Evolutionary conservation across 30 jellyfish, hydroid and myxozoan species (phyloP), one percentile per base, ranked within the genome.

Genomic region (Turritopsis rubra): DNA sequence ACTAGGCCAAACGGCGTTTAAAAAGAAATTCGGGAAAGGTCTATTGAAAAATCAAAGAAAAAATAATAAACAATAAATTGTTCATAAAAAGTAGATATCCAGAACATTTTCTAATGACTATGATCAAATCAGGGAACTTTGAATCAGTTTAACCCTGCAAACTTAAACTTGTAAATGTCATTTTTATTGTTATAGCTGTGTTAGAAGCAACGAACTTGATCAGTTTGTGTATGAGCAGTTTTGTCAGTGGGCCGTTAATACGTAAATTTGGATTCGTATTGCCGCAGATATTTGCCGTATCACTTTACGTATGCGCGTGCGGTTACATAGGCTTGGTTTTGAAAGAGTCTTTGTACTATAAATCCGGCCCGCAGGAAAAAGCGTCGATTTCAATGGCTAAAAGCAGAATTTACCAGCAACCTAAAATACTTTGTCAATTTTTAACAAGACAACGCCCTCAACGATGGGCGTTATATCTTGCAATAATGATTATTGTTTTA

Each of bases 121-220:
- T n/a, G n/a, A n/a, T n/a, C n/a, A n/a, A n/a, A n/a, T n/a, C n/a
- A n/a, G n/a, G n/a, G n/a, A n/a, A n/a, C n/a, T n/a, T n/a, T n/a
- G n/a, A n/a, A n/a, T n/a, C n/a, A n/a, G n/a, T n/a, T n/a, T n/a
- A n/a, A n/a, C n/a, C n/a, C n/a, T n/a, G n/a, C n/a, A n/a, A n/a
- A n/a, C n/a, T n/a, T n/a, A n/a, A n/a, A n/a, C n/a, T n/a, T n/a
- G n/a, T n/a, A n/a, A n/a, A n/a, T n/a, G n/a, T n/a, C n/a, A n/a
- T n/a, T n/a, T 41, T 13, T 68, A 21, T 72, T 31, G 65, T 60
- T 31, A 65, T 68, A 91, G 97, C 91, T 25, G 29, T 82, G 16
- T 21, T 91, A 31, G 97, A 91, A 84, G 91, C 90, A 20, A 88
- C 89, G 1, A 85, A 85, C 23, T 91, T 87, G 73, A 5, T 81